Conservation (phyloP, 2,113 vertebrate species). For the Mastomys natalensis region DNA sequence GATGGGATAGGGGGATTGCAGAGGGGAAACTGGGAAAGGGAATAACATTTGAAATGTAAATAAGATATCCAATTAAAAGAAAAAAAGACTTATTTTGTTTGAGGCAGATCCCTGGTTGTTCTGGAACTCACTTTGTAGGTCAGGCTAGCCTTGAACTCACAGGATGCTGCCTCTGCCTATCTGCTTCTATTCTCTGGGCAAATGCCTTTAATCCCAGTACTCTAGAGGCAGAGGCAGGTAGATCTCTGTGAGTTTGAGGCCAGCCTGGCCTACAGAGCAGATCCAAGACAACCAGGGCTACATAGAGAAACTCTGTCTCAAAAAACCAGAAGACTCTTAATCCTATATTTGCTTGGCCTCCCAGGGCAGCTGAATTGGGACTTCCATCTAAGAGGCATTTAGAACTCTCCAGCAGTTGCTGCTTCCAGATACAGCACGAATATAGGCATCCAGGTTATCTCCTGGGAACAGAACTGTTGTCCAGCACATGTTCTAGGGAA, state of each 20-base stretch:
- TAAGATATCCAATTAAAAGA: too few relatives aligned
- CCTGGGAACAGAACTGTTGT: background rate
- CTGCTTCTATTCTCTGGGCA: background rate
- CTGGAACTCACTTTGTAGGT: background rate
- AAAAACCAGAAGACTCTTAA: background rate
- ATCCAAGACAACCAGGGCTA: too few relatives aligned
- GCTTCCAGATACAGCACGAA: background rate
- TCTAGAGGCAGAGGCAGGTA: too few relatives aligned
- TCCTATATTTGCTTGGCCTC: background rate
- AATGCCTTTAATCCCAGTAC: background rate
- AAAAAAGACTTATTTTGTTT: background rate
- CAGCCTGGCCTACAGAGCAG: too few relatives aligned
- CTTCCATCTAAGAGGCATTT: constrained; percentile 17
- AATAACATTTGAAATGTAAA: too few relatives aligned
- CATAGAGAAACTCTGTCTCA: too few relatives aligned
- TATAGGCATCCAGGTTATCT: background rate
- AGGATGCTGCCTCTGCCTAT: background rate
- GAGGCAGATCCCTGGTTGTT: background rate
- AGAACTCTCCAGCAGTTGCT: background rate
- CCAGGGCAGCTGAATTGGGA: constrained; percentile 18
- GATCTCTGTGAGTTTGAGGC: too few relatives aligned
- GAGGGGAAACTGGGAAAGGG: too few relatives aligned
- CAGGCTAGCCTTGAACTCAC: background rate
- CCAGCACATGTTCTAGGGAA: background rate
- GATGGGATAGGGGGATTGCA: too few relatives aligned